Conservation (phyloP, 2,888 invertebrate genomes). For the Formica aserva region DNA sequence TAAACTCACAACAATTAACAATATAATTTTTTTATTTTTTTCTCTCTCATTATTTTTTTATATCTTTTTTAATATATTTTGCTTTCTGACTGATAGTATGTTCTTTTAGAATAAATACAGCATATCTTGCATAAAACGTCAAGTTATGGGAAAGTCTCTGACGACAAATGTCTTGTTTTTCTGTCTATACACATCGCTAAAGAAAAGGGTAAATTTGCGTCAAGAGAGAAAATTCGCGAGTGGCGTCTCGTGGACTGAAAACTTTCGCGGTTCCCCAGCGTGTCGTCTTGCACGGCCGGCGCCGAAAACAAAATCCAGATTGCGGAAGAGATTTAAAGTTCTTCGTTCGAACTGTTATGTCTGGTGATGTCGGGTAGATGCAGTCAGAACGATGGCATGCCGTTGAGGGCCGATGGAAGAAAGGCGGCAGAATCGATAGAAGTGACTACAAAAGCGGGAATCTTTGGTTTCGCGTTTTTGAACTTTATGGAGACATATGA, state of each 20-base stretch:
- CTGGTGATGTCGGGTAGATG: slow-evolving; percentile 72
- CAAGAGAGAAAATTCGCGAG: slow-evolving; percentile 62
- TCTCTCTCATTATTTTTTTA: not conserved
- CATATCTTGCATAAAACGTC: not conserved
- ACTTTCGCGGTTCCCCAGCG: slow-evolving; percentile 66
- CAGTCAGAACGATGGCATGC: slow-evolving; percentile 69
- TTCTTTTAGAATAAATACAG: not conserved
- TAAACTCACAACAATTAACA: not conserved
- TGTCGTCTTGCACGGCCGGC: slow-evolving; percentile 55
- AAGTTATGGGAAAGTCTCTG: slow-evolving; percentile 39
- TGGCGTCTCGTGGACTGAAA: slow-evolving; percentile 73
- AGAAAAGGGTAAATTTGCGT: slow-evolving; percentile 56
- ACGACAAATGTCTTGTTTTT: slow-evolving; percentile 69
- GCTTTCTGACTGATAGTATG: not conserved
- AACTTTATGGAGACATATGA: slow-evolving; percentile 40
- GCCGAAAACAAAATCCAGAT: slow-evolving; percentile 73
- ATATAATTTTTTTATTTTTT: not conserved
- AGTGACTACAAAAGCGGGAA: slow-evolving; percentile 32
- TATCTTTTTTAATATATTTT: not conserved
- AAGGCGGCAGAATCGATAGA: slow-evolving; percentile 25
- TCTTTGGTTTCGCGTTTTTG: slow-evolving; percentile 35
- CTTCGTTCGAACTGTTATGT: slow-evolving; percentile 72
- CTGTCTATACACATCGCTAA: slow-evolving; percentile 39
- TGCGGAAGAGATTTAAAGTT: slow-evolving; percentile 69
- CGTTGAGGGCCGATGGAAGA: slow-evolving; percentile 50